Base-by-base conservation (phyloP, 2,113 vertebrate species). In the Scomber colias region DNA sequence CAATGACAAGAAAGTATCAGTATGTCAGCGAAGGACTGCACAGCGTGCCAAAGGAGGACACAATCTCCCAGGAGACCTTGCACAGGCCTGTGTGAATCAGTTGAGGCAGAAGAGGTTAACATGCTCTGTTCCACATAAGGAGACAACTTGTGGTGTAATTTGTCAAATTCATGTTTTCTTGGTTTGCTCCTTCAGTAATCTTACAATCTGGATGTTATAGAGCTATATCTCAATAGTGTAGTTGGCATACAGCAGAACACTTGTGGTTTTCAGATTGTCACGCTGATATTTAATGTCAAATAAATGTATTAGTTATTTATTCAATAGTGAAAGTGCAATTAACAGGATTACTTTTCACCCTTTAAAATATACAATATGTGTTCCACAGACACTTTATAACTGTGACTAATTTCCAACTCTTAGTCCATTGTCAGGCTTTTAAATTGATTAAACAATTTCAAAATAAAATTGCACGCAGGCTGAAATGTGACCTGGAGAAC, bases 21-120 rank as follows among this genome's bases (percentile, higher is more conserved):
- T 72, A 30, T 93, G 92, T 90, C 87, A 94, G 90, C 78, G 71
- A 88, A 88, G 90, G 85, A 91, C 84, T 77, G 86, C 84, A 81
- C 75, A 61, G 87, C 82, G 83, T 89, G 83, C 81, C 78, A 81
- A 88, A 86, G 84, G 78, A 89, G 84, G 90, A 89, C 87, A 89
- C 75, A 56, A 11, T 59, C 73, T 89, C 90, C 84, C 87, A 7
- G 55, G 80, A 75, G 88, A 86, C 68, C 67, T 67, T 60, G 84
- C 71, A 46, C 65, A 67, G 77, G 77, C 77, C 81, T 56, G 8
- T 14, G 68, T 3, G 51, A 83, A 65, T 64, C 79, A 70, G 82
- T 46, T 6, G 12, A 87, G 82, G 83, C 87, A 82, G 85, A 81
- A 72, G 87, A 87, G 91, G 91, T 91, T 90, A 89, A 88, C 83